Evolutionary conservation across 1,140 invertebrate genomes (phyloP).

Genomic region (Luehdorfia chinensis): DNA sequence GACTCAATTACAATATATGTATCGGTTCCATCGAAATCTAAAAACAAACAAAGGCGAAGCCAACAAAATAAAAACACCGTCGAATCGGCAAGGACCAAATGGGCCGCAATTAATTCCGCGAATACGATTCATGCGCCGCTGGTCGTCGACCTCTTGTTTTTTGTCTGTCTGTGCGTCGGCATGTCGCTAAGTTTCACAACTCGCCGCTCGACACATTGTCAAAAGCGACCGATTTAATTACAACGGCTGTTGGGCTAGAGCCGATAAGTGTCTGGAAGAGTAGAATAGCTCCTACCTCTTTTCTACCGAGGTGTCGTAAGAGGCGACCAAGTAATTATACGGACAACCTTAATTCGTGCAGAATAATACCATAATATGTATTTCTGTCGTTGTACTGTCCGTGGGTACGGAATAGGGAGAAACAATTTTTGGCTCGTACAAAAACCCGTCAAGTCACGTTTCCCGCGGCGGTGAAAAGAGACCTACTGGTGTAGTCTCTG

Average conservation of each 20-base stretch:
- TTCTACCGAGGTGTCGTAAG: too few species aligned
- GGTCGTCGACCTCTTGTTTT: slow-evolving; percentile 7
- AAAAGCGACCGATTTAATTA: not conserved
- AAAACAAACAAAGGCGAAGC: slow-evolving; percentile 1
- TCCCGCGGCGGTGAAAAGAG: too few species aligned
- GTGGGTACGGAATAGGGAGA: too few species aligned
- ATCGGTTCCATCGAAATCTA: not conserved
- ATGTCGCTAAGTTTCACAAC: not conserved
- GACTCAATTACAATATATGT: not conserved
- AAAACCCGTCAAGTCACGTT: too few species aligned
- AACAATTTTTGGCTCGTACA: too few species aligned
- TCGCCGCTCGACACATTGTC: not conserved
- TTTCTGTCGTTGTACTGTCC: too few species aligned
- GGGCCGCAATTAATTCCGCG: slow-evolving; percentile 1
- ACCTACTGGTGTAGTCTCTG: too few species aligned
- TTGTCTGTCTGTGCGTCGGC: slow-evolving; percentile 4
- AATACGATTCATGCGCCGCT: slow-evolving; percentile 1
- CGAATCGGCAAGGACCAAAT: not conserved
- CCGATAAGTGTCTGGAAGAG: too few species aligned
- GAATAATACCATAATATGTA: too few species aligned
- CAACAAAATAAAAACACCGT: not conserved
- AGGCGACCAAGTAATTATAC: too few species aligned
- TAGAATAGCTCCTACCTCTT: too few species aligned
- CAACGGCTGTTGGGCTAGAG: not conserved
- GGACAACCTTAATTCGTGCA: too few species aligned